Evolutionary conservation across 1,140 invertebrate species (phyloP), one percentile per base, ranked within the genome.

Genomic region (Hyles vespertilio): DNA sequence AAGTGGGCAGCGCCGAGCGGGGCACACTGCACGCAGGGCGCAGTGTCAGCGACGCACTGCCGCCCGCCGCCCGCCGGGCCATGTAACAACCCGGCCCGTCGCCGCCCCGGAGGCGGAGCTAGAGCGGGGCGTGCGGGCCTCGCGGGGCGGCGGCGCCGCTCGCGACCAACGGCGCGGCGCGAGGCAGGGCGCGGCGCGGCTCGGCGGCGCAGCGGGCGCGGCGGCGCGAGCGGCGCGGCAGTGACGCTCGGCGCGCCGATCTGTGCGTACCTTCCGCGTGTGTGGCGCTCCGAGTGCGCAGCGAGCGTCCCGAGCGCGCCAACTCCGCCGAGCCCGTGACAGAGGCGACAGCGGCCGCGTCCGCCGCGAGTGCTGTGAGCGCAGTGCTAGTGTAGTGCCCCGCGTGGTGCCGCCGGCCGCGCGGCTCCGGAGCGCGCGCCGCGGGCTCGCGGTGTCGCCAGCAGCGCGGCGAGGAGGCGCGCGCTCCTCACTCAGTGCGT

Each of bases 191-290:
- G 9, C 51, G 34, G 22, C n/a, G 64, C 56, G 61, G 55, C 36
- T 50, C 56, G 51, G 45, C 51, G 60, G 32, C 49, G 62, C 48
- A 64, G 61, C 40, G 60, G 34, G 40, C 51, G 55, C 36, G 43
- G 51, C 45, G 56, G 61, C 49, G 54, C 57, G 56, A 59, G 59
- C 58, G 65, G 57, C 69, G 43, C 43, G 48, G 43, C 49, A 32
- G 45, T 52, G 32, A 34, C 52, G 52, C 8, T 43, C 53, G 63
- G 66, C 66, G 59, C 66, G 67, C 59, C 68, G 72, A 63, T 46
- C 53, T 47, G 69, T 43, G 53, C 59, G 67, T 56, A 63, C 50
- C 51, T 64, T 3, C 53, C 46, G 69, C 36, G 54, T 32, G 11
- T 52, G 45, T 40, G 47, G 62, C 33, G 58, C 45, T 34, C 63